Conservation (phyloP, 2,113 vertebrate genomes). For the Melozone crissalis region DNA sequence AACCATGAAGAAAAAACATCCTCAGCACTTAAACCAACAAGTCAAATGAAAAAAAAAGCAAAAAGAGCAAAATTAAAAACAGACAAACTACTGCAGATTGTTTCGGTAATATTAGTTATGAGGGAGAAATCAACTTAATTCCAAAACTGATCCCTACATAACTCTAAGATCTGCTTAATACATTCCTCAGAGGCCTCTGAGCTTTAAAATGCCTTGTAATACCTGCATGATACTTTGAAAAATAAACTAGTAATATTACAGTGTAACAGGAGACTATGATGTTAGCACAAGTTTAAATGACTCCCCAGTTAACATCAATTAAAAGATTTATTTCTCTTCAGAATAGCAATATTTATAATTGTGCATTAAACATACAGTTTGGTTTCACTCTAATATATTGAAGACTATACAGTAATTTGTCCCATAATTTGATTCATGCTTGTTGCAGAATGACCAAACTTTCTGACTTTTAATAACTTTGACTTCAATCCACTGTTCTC, state of each 20-base stretch:
- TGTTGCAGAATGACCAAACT: slow-evolving; percentile 67
- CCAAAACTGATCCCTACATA: slow-evolving; percentile 10
- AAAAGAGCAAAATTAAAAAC: slow-evolving; percentile 9
- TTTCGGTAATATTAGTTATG: neutral
- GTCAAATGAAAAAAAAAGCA: neutral
- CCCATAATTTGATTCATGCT: slow-evolving; percentile 1
- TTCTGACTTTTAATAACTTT: slow-evolving; percentile 79
- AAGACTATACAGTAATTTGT: neutral
- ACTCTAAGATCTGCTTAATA: slow-evolving; percentile 7
- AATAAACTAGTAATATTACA: slow-evolving; percentile 6
- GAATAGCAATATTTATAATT: neutral
- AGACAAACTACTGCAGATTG: neutral
- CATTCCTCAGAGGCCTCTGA: slow-evolving; percentile 1
- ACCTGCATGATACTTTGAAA: neutral
- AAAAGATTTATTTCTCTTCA: neutral
- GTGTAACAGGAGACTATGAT: neutral
- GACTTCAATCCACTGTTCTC: slow-evolving; percentile 52
- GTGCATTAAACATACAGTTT: neutral
- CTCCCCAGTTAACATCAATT: neutral
- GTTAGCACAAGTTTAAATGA: neutral
- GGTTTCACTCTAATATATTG: neutral
- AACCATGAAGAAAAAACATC: neutral
- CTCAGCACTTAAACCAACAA: slow-evolving; percentile 57
- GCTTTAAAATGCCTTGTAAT: slow-evolving; percentile 12
- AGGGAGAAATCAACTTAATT: neutral